Evolutionary conservation across 2,113 vertebrate species (phyloP), one percentile per base, ranked within the genome.

Genomic region (Seriola aureovittata): DNA sequence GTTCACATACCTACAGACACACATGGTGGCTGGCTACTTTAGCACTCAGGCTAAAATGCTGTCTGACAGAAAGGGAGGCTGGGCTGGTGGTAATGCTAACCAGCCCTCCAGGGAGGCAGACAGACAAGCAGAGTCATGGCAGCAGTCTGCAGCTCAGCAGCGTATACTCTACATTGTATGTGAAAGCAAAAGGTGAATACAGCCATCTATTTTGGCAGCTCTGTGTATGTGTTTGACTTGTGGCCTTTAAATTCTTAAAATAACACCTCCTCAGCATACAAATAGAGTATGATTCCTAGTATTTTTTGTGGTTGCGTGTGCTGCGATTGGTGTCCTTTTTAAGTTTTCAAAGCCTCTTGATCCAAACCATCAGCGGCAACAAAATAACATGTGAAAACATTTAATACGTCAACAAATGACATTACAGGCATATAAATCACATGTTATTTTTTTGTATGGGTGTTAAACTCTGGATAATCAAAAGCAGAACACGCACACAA

Each of bases 41-140:
- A 82, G 85, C 71, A 38, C 75, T 89, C 69, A 40, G 71, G 34
- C 71, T 89, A 23, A 82, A 14, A 85, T 74, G 76, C 54, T 75
- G 72, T 74, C 63, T 82, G 88, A 87, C 84, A 81, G 79, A 78
- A 44, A 19, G 40, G 70, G 68, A 78, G 84, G 32, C 79, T 11
- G 73, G n/a, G 63, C 65, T 69, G 83, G 58, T 83, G 84, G 29
- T 81, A 83, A 76, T 68, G 76, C 78, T 85, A 76, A 81, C 42
- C 74, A 48, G 64, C 77, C 82, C 88, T 71, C 69, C 65, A 77
- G 90, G 88, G 87, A 86, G 25, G 57, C 73, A 59, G 83, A 62
- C 76, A 76, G 87, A 87, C 81, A 3, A 87, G 82, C 84, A 78
- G 79, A 88, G 82, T 85, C 86, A 90, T 71, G 75, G 77, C 75